Base-by-base conservation (phyloP, 1,140 invertebrate genomes). In the Trichonephila clavata region DNA sequence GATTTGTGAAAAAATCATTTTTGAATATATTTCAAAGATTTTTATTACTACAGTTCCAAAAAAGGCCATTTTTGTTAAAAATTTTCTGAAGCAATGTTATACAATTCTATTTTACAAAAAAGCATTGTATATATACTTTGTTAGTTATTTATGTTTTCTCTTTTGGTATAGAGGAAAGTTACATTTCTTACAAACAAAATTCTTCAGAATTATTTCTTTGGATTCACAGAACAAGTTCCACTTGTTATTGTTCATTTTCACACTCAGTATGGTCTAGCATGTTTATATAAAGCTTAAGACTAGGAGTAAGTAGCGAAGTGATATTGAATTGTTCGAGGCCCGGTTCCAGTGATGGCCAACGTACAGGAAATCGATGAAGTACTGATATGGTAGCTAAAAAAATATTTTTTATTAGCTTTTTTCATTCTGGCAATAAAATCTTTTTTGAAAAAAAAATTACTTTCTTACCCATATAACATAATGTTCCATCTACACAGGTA, bases 201-300 rank as follows among this genome's bases (percentile, higher is more conserved):
- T 39, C 32, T 50, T 10, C 50, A 50, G 50, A n/a, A n/a, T n/a
- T n/a, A n/a, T n/a, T n/a, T n/a, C n/a, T n/a, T n/a, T n/a, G n/a
- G n/a, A 5, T 50, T 50, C 50, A 50, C 50, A 50, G 2, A 13
- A 7, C 50, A 50, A 5, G 50, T 10, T 7, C 4, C 0, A 5
- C 2, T 8, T 2, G 7, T 10, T 5, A 5, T 50, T 5, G 50
- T 60, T 65, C 84, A 14, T 92, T n/a, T 27, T 59, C 1, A 24
- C 91, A 92, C 20, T 92, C 27, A 32, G 43, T 39, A n/a, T 92
- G 81, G 59, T 77, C 71, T 14, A 92, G 61, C 10, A 86, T 24
- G 1, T 21, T 8, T 16, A 92, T 27, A n/a, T 21, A 39, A 0
- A 21, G 27, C 57, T 57, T 86, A 1, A 92, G 18, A 6, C 60